A percentile compares a stretch with the other conserved stretches of the same genome.
Evolutionary conservation across 1,140 invertebrate species (phyloP).

Genomic region (Apocrypta bakeri): DNA sequence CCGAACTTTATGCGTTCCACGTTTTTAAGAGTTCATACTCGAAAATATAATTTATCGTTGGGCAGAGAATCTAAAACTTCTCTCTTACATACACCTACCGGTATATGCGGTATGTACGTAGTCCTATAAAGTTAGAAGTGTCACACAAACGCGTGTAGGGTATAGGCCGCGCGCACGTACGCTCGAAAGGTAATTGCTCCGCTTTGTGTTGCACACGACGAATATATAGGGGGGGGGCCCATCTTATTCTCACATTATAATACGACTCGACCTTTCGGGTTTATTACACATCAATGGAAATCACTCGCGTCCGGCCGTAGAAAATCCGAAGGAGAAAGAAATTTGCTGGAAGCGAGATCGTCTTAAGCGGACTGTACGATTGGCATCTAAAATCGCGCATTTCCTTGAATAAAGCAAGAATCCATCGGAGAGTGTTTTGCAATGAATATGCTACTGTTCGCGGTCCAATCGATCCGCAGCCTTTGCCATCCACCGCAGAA

Average conservation of each 20-base stretch:
- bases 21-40: too few relatives aligned
- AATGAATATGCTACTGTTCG: too few relatives aligned
- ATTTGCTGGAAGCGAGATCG: slow-evolving; percentile 22
- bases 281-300: slow-evolving; percentile 45
- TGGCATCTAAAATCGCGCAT: background rate
- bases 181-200: slow-evolving; percentile 17
- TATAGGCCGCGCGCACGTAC: background rate
- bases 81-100: too few relatives aligned
- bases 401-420: background rate
- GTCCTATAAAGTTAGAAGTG: too few relatives aligned
- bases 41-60: too few relatives aligned
- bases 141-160: background rate
- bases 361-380: slow-evolving; percentile 40
- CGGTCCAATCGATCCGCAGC: too few relatives aligned
- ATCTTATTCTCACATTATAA: slow-evolving; percentile 21
- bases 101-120: too few relatives aligned
- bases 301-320: slow-evolving; percentile 43
- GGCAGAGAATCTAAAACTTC: too few relatives aligned
- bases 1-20: too few relatives aligned
- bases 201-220: slow-evolving; percentile 8
- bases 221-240: background rate
- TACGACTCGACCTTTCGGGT: slow-evolving; percentile 8
- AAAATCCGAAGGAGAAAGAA: background rate
- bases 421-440: too few relatives aligned
- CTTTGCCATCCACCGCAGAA: slow-evolving; percentile 25